These are phyloP conservation scores for Enteromius afrohamiltoni DNA, from an alignment of 2,797 vertebrate genomes.

Conservation along the genomic window DNA sequence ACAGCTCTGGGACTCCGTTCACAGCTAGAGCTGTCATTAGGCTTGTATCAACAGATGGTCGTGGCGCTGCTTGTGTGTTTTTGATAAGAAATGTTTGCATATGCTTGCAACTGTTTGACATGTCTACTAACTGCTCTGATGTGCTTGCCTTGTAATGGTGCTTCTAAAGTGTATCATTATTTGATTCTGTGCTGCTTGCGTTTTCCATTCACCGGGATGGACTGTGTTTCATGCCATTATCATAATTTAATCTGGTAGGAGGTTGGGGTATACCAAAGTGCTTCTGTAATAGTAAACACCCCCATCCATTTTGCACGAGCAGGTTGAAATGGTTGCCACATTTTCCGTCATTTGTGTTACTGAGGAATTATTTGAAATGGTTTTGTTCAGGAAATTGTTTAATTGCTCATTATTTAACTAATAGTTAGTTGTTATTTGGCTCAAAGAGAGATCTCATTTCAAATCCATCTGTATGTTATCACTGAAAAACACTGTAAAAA, in stretches of 20 bases:
- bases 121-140: constrained; percentile 25
- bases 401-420: neutral
- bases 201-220: constrained; percentile 13
- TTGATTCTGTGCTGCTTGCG: constrained; percentile 32
- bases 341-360: neutral
- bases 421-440: neutral
- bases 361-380: neutral
- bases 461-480: neutral
- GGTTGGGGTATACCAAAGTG: constrained; percentile 27
- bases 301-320: constrained; percentile 28
- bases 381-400: neutral
- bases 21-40: constrained; percentile 35
- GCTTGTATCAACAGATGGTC: constrained; percentile 43
- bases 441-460: neutral
- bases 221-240: constrained; percentile 27
- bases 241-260: constrained; percentile 19
- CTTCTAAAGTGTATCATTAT: constrained; percentile 42
- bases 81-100: constrained; percentile 54
- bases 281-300: constrained; percentile 9
- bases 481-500: neutral
- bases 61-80: constrained; percentile 37
- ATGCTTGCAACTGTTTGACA: constrained; percentile 45
- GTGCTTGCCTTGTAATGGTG: constrained; percentile 34
- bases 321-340: neutral
- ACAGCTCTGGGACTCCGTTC: constrained; percentile 12